Evolutionary conservation across 2,888 invertebrate species (phyloP).

Genomic region (Gastrophysa polygoni): DNA sequence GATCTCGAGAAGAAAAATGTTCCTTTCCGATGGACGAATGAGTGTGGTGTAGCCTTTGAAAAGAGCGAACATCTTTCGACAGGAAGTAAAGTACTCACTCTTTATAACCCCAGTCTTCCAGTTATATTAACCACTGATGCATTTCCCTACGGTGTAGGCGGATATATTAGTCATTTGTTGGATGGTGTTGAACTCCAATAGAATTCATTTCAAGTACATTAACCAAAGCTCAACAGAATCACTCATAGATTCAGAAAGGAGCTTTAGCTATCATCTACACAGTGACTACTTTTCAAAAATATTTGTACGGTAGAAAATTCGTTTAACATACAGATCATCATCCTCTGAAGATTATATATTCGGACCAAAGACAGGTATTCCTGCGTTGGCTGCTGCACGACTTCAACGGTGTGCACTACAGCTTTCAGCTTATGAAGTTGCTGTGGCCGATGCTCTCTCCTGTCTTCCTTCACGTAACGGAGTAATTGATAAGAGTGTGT

Average conservation of each 20-base stretch:
- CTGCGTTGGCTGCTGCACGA: conserved; percentile 20
- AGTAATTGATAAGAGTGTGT: background rate
- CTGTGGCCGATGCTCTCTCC: background rate
- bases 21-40: background rate
- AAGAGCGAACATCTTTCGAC: background rate
- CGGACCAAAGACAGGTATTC: conserved; percentile 33
- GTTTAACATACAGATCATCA: conserved; percentile 28
- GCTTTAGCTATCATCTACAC: conserved; percentile 21
- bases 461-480: too few relatives aligned
- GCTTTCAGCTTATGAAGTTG: conserved; percentile 5
- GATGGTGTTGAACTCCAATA: too few relatives aligned
- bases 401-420: background rate
- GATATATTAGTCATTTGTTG: conserved; percentile 37
- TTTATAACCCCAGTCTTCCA: conserved; percentile 31
- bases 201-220: too few relatives aligned
- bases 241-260: conserved; percentile 4
- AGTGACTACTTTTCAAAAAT: conserved; percentile 17
- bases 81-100: conserved; percentile 10
- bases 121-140: conserved; percentile 36
- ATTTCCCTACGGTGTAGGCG: conserved; percentile 37
- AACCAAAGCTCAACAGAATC: conserved; percentile 22
- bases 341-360: conserved; percentile 34
- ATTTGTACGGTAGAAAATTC: conserved; percentile 12
- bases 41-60: background rate
- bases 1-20: background rate